Evolutionary conservation across 2,797 vertebrate species (phyloP).

Genomic region (Denticeps clupeoides): DNA sequence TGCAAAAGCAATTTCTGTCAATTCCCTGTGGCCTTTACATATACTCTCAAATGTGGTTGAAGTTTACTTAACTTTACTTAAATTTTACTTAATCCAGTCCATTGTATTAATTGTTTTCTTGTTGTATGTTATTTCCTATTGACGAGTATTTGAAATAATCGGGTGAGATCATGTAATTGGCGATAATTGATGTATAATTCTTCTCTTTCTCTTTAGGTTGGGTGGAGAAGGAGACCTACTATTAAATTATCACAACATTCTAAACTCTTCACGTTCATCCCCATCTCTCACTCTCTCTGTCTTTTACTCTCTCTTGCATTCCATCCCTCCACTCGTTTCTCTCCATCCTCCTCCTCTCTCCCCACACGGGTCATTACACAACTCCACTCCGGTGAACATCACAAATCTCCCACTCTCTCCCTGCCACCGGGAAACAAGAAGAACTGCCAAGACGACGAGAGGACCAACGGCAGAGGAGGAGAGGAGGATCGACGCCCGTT

Average conservation of each 20-base stretch:
- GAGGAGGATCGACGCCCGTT: conserved; percentile 14
- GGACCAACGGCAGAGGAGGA: conserved; percentile 39
- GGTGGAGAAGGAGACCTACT: conserved; percentile 69
- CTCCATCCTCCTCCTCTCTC: conserved; percentile 14
- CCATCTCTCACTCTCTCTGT: conserved; percentile 8
- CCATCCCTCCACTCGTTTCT: conserved; percentile 11
- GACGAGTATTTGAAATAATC: too few relatives aligned
- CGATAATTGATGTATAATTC: conserved; percentile 4
- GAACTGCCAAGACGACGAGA: conserved; percentile 33
- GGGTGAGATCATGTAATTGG: too few relatives aligned
- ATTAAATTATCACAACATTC: conserved; percentile 54
- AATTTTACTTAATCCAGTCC: too few relatives aligned
- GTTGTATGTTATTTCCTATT: too few relatives aligned
- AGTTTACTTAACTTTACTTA: too few relatives aligned
- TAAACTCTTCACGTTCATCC: conserved; percentile 35
- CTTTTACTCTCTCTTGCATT: conserved; percentile 10
- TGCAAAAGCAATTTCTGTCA: too few relatives aligned
- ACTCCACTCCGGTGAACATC: conserved; percentile 27
- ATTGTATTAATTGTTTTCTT: too few relatives aligned
- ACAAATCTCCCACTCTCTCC: neutral
- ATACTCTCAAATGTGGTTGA: too few relatives aligned
- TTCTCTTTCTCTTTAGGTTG: conserved; percentile 46
- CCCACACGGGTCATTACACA: conserved; percentile 33
- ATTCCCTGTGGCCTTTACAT: too few relatives aligned
- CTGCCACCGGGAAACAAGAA: conserved; percentile 23